These are phyloP conservation scores for Hippoglossus hippoglossus DNA, from an alignment of 2,797 vertebrate species.

Conservation along the genomic window DNA sequence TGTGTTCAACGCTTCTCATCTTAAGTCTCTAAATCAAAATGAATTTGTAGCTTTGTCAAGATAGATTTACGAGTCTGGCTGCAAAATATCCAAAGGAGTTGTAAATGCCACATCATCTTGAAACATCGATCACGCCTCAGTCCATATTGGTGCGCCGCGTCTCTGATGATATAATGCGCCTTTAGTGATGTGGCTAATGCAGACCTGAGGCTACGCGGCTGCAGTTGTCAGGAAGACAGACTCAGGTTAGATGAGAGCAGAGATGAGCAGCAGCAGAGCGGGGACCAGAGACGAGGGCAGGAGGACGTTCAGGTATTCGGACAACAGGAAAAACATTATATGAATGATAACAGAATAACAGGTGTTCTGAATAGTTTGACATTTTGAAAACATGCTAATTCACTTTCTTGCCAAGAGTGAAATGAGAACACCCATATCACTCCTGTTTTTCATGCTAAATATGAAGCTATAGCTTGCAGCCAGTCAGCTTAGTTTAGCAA, in stretches of 20 bases:
- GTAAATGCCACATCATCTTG: constrained; percentile 18
- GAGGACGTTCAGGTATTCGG: background rate
- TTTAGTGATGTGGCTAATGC: constrained; percentile 19
- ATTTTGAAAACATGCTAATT: background rate
- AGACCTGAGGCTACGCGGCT: constrained; percentile 2
- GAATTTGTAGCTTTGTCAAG: constrained; percentile 36
- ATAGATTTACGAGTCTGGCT: constrained; percentile 20
- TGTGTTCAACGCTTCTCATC: constrained; percentile 37
- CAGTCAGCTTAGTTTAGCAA: background rate
- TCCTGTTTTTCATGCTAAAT: background rate
- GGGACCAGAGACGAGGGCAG: background rate
- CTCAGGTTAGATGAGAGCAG: background rate
- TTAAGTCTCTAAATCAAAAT: constrained; percentile 34
- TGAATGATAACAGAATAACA: background rate
- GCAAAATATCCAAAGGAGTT: constrained; percentile 8
- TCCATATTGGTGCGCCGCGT: background rate
- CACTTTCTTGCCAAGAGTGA: background rate
- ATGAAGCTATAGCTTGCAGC: background rate
- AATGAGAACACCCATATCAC: background rate
- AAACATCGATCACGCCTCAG: constrained; percentile 19
- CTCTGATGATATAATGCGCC: constrained; percentile 25
- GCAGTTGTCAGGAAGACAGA: constrained; percentile 7
- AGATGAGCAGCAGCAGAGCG: background rate
- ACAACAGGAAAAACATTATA: background rate
- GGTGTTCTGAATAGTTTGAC: background rate